Base-by-base conservation (phyloP, 1,140 invertebrate genomes). In the Chironomus tepperi region DNA sequence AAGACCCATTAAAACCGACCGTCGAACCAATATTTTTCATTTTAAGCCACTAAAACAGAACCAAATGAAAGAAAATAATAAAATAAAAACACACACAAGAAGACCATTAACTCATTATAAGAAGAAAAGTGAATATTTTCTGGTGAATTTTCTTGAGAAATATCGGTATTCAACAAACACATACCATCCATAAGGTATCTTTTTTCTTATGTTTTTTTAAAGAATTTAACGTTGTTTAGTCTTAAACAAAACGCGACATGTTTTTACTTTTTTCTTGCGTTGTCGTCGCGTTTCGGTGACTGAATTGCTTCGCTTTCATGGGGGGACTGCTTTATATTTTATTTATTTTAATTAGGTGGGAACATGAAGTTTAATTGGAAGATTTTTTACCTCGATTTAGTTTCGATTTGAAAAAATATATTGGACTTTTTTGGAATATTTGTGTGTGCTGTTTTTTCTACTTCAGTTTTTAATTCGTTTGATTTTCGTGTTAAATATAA, bases 271-370 rank as follows among this genome's bases (percentile, higher is more conserved):
- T 70, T 10, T 70, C 65, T 70, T 21, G 65, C 65, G 16, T 21
- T 18, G 65, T 70, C 16, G 16, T 18, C 65, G 65, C 65, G 19
- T 70, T 70, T 70, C 6, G n/a, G 47, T 57, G 47, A 57, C 47
- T 57, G 47, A 57, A n/a, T n/a, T 57, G 47, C 47, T 57, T 57
- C n/a, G 24, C 5, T 34, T 34, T 34, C 24, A 15, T 12, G 47
- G 47, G 43, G 47, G 47, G 47, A 21, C 65, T 18, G 65, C 19
- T 19, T 70, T 70, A 19, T 70, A 70, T 70, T 70, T 70, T 70
- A 70, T 70, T 70, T 70, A 70, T 70, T 70, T 70, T 70, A 70
- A 70, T 70, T 70, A 70, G 65, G 65, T 70, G 65, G 65, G 65
- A 70, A 70, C 65, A 70, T 70, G 65, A 70, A 70, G 19, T 70